Percentiles rank a stretch among this genome's conserved stretches.
Conservation (phyloP, 2,888 invertebrate genomes). For the Cryptocheilus praepositus region DNA sequence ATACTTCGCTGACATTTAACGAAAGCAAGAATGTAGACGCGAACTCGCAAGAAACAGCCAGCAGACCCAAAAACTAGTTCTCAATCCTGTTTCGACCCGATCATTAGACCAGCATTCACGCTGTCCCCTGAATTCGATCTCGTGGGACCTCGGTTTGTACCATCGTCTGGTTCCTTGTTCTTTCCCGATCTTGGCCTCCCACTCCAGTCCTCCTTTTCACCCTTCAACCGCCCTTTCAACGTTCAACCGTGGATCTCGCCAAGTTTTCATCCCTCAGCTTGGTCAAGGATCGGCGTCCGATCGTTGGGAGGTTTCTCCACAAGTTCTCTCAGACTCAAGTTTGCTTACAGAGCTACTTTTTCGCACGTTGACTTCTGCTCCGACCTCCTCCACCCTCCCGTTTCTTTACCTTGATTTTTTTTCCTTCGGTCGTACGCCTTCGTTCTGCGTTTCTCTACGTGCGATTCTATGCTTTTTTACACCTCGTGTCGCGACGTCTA, state of each 20-base stretch:
- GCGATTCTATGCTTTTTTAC: slow-evolving; percentile 2
- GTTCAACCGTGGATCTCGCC: background rate
- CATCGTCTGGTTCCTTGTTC: background rate
- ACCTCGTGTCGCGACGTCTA: background rate
- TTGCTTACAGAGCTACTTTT: slow-evolving; percentile 30
- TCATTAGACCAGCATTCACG: slow-evolving; percentile 37
- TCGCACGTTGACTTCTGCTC: slow-evolving; percentile 17
- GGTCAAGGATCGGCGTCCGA: background rate
- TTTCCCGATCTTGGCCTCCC: background rate
- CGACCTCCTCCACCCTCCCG: background rate
- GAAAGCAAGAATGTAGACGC: too few relatives aligned
- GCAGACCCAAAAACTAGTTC: slow-evolving; percentile 1
- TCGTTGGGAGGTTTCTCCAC: slow-evolving; percentile 13
- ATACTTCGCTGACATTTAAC: too few relatives aligned
- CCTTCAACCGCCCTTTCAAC: background rate
- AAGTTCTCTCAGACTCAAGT: slow-evolving; percentile 34
- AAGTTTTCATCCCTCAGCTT: slow-evolving; percentile 8
- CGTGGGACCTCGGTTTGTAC: too few relatives aligned
- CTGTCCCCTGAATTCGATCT: background rate
- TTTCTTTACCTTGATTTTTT: slow-evolving; percentile 8
- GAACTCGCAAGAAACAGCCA: slow-evolving; percentile 2
- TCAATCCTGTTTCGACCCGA: slow-evolving; percentile 1
- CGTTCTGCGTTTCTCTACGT: background rate
- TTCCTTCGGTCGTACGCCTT: background rate
- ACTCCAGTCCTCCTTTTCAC: too few relatives aligned